These are phyloP conservation scores for Mnemiopsis leidyi DNA, from an alignment of 37 sponge, comb jelly and placozoan genomes.

Conservation along the genomic window DNA sequence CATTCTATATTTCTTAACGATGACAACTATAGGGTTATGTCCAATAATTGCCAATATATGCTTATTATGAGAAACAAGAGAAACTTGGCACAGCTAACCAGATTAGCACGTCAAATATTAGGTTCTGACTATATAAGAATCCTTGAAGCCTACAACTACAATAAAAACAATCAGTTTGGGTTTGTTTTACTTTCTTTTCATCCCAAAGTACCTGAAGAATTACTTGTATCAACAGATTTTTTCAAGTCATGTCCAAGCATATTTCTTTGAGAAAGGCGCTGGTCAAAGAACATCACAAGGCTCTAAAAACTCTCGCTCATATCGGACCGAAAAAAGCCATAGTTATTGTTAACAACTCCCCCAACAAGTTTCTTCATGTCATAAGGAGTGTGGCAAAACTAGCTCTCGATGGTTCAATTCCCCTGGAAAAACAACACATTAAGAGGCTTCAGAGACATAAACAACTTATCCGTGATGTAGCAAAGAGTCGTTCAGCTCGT, in stretches of 20 bases:
- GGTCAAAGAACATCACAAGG: background rate
- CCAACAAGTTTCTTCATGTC: slow-evolving; percentile 1
- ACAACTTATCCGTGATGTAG: background rate
- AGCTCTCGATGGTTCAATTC: slow-evolving; percentile 3
- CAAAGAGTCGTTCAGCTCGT: background rate
- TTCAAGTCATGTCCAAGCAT: slow-evolving; percentile 48
- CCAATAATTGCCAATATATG: slow-evolving; percentile 28
- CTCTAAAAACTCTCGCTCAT: slow-evolving; percentile 3
- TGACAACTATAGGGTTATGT: slow-evolving; percentile 35
- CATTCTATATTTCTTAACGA: slow-evolving; percentile 50
- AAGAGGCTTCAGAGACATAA: background rate
- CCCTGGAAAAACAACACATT: slow-evolving; percentile 16
- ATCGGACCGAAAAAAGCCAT: slow-evolving; percentile 45
- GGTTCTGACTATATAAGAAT: slow-evolving; percentile 27
- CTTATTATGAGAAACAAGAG: slow-evolving; percentile 31
- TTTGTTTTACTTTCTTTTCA: slow-evolving; percentile 62
- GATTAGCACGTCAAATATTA: slow-evolving; percentile 57
- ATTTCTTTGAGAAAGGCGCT: slow-evolving; percentile 2
- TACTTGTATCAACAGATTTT: slow-evolving; percentile 37
- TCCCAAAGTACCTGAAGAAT: slow-evolving; percentile 56
- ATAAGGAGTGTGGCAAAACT: background rate
- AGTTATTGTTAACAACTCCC: slow-evolving; percentile 23
- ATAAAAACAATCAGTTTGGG: slow-evolving; percentile 28
- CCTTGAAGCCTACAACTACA: slow-evolving; percentile 47
- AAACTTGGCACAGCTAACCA: slow-evolving; percentile 12